These are phyloP conservation scores for Drosophila erecta DNA, from an alignment of 1,140 invertebrate species.

Conservation along the genomic window DNA sequence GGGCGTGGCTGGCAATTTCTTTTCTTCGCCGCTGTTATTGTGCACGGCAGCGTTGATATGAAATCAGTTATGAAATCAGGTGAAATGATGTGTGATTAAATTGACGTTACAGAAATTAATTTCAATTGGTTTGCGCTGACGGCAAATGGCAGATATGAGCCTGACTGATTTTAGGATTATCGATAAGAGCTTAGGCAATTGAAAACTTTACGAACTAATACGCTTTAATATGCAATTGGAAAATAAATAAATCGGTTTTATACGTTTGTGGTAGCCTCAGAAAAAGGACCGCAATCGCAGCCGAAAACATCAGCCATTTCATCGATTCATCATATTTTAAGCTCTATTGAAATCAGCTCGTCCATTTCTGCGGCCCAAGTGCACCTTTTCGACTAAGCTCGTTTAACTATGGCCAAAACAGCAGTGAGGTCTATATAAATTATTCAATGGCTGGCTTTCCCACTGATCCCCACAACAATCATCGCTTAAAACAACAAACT, in stretches of 20 bases:
- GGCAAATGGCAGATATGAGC: conserved; percentile 12
- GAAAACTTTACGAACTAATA: neutral
- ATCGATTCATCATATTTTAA: neutral
- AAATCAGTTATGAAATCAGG: conserved; percentile 61
- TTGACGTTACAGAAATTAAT: conserved; percentile 57
- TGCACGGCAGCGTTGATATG: conserved; percentile 52
- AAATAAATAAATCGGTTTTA: neutral
- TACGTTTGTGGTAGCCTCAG: neutral
- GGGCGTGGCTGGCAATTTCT: conserved; percentile 26
- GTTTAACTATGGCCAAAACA: conserved; percentile 23
- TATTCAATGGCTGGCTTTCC: conserved; percentile 34
- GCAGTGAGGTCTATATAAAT: conserved; percentile 33
- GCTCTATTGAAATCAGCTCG: conserved; percentile 19
- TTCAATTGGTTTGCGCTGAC: conserved; percentile 38
- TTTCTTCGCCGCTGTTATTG: conserved; percentile 39
- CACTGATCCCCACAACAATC: conserved; percentile 25
- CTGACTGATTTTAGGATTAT: conserved; percentile 21
- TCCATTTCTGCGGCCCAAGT: conserved; percentile 5
- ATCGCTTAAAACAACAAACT: conserved; percentile 27
- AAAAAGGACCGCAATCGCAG: neutral
- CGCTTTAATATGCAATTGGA: neutral
- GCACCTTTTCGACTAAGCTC: conserved; percentile 9
- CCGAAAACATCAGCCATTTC: neutral
- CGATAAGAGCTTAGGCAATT: neutral
- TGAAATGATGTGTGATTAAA: conserved; percentile 68